Base-by-base conservation (phyloP, 2,888 invertebrate genomes). In the Trachelus tabidus region DNA sequence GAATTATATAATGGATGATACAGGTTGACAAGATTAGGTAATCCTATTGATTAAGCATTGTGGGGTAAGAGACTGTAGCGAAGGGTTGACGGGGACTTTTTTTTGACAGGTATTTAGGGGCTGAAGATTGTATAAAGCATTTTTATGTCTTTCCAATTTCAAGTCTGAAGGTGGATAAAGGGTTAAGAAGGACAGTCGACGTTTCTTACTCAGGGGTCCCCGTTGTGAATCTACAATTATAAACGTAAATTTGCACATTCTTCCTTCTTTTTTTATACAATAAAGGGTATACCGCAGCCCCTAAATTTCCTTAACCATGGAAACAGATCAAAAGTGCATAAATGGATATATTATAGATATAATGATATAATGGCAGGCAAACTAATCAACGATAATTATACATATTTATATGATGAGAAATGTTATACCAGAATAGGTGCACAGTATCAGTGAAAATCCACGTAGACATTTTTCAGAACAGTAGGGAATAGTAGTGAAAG, bases 401-500 rank as follows among this genome's bases (percentile, higher is more conserved):
- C 9, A 40, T 40, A 40, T 40, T 40, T 40, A 40, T 40, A 40
- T 0, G 40, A 23, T 40, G 6, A 15, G 15, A 40, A 40, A 40
- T 40, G 23, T 40, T 23, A 15, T 6, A 40, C 9, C 23, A 23
- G 40, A 40, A 40, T 40, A 6, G 40, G 6, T 2, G 40, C 6
- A 40, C 40, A 40, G 15, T 15, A 23, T 40, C 40, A 40, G 6
- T 23, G 40, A 23, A 23, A 56, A 23, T 56, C 40, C 6, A 56
- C 9, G 23, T 6, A 23, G 56, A 6, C 23, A 2, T 56, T 56
- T 23, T 23, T 56, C 56, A 23, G 56, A 56, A 56, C 56, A 23
- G 1, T 30, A 40, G 69, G 69, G 75, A 77, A 31, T n/a, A 74
- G 56, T 12, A 73, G 35, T 37, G 69, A 69, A 75, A 78, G 75